Conservation (phyloP, 2,113 vertebrate species). For the Mesitornis unicolor region DNA sequence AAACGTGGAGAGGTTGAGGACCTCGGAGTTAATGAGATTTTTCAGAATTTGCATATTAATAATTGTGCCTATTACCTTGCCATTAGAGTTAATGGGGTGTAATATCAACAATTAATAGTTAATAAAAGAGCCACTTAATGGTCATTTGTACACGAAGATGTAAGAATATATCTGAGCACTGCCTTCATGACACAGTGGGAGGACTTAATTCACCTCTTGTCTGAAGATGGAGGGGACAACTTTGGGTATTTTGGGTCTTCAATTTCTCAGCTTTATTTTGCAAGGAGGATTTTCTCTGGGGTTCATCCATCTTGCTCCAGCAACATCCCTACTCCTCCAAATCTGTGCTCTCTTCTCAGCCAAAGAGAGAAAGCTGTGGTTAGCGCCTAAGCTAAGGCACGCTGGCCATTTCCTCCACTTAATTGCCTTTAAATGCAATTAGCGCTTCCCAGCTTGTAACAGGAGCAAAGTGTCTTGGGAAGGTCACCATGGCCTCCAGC, state of each 20-base stretch:
- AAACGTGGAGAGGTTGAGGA: background rate
- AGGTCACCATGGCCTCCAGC: background rate
- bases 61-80: background rate
- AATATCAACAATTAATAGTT: slow-evolving; percentile 4
- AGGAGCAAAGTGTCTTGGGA: background rate
- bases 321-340: background rate
- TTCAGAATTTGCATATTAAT: slow-evolving; percentile 40
- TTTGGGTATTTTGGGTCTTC: background rate
- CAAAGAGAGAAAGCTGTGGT: background rate
- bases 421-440: background rate
- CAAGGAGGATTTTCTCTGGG: background rate
- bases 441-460: background rate
- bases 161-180: rapidly evolving
- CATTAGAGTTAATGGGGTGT: background rate
- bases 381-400: rapidly evolving
- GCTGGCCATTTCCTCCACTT: background rate
- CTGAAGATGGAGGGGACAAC: background rate
- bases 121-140: background rate
- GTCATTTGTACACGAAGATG: background rate
- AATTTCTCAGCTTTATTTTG: background rate
- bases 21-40: background rate
- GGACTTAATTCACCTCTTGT: background rate
- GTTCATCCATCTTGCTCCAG: background rate
- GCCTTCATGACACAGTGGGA: rapidly evolving
- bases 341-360: background rate